Evolutionary conservation across 1,140 invertebrate genomes (phyloP).

Genomic region (Protaetia brevitarsis): DNA sequence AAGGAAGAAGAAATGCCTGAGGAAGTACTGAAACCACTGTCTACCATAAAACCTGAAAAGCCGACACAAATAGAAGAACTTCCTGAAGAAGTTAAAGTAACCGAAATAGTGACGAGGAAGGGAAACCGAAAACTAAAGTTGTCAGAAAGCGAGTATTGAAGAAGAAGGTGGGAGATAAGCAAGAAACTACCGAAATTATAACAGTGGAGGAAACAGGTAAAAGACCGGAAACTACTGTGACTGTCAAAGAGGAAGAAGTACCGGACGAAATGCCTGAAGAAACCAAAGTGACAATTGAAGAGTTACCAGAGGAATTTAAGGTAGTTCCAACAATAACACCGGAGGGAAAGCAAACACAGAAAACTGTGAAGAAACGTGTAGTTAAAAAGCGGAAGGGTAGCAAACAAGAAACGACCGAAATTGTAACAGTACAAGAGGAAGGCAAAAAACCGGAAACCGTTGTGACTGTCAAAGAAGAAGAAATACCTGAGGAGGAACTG

Average conservation of each 20-base stretch:
- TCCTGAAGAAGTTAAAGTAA: conserved; percentile 44
- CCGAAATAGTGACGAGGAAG: conserved; percentile 46
- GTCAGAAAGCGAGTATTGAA: conserved; percentile 31
- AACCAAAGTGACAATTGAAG: conserved; percentile 28
- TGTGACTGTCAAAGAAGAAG: conserved; percentile 32
- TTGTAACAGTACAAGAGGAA: conserved; percentile 42
- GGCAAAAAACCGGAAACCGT: conserved; percentile 45
- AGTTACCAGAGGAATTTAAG: conserved; percentile 32
- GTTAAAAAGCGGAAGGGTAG: conserved; percentile 35
- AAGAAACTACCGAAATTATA: conserved; percentile 39
- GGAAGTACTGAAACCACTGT: conserved; percentile 48
- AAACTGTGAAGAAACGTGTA: conserved; percentile 39
- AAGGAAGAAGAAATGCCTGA: conserved; percentile 38
- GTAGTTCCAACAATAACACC: conserved; percentile 38
- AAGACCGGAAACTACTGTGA: conserved; percentile 40
- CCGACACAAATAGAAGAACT: conserved; percentile 37
- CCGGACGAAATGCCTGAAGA: background rate
- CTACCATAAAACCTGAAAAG: conserved; percentile 42
- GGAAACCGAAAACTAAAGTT: conserved; percentile 26
- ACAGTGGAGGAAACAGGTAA: conserved; percentile 51
- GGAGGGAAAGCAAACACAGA: conserved; percentile 45
- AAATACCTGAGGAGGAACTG: conserved; percentile 29
- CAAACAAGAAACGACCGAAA: conserved; percentile 40
- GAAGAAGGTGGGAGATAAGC: conserved; percentile 42
- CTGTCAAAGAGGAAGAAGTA: background rate